Conservation (phyloP, 1,140 invertebrate genomes). For the Belonocnema kinseyi region DNA sequence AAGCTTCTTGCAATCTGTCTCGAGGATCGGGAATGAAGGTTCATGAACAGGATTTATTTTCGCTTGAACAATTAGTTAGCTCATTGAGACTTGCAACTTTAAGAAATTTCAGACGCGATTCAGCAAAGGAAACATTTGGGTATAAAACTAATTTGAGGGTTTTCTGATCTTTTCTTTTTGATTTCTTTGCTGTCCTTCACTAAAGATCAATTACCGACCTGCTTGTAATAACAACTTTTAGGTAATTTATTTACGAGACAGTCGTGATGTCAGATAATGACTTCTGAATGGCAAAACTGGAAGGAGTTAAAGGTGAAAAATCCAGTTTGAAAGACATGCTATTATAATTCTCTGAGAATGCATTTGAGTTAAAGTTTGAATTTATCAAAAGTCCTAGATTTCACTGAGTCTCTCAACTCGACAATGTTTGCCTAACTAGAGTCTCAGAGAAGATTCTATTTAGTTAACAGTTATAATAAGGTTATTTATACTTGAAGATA, state of each 20-base stretch:
- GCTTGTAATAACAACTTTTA: neutral
- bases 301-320: neutral
- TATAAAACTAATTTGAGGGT: neutral
- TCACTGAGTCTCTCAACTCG: neutral
- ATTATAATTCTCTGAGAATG: neutral
- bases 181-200: neutral
- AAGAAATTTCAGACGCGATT: neutral
- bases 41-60: no score
- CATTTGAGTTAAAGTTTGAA: neutral
- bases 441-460: neutral
- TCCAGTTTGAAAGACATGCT: constrained; percentile 3
- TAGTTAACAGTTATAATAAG: neutral
- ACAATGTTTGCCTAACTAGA: neutral
- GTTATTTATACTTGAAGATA: no score
- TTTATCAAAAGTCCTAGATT: neutral
- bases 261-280: neutral
- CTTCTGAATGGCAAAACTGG: neutral
- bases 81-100: neutral
- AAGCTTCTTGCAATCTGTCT: no score
- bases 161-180: neutral
- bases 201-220: neutral
- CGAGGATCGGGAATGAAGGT: no score
- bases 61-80: neutral
- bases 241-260: neutral
- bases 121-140: neutral